Evolutionary conservation across 2,888 invertebrate species (phyloP).

Genomic region (Geotrupes spiniger): DNA sequence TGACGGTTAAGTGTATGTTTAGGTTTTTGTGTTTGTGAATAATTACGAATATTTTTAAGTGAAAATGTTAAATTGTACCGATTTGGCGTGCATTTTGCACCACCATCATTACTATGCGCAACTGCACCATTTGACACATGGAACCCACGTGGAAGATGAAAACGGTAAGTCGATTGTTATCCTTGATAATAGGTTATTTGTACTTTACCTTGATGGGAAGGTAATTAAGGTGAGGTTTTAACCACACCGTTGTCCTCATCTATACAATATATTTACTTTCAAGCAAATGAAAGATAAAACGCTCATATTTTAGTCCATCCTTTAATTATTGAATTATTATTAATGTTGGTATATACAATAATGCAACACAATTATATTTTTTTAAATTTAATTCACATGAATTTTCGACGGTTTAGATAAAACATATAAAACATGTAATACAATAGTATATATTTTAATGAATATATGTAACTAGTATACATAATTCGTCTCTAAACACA

Average conservation of each 20-base stretch:
- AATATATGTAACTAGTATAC: too few species aligned
- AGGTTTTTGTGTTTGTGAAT: too few species aligned
- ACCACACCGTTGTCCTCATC: constrained; percentile 1
- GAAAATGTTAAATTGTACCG: constrained; percentile 73
- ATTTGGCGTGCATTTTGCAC: constrained; percentile 74
- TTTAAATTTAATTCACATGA: too few species aligned
- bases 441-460: too few species aligned
- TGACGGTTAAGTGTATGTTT: too few species aligned
- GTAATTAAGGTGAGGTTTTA: constrained; percentile 28
- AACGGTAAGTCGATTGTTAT: constrained; percentile 51
- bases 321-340: neutral
- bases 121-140: constrained; percentile 65
- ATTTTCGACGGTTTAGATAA: too few species aligned
- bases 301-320: neutral
- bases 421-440: too few species aligned
- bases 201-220: constrained; percentile 35
- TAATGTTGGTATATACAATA: too few species aligned
- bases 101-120: constrained; percentile 73
- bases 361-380: too few species aligned
- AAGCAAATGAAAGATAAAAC: neutral
- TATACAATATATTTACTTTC: neutral
- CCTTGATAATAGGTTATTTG: constrained; percentile 25
- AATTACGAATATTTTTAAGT: neutral
- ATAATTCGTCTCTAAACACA: too few species aligned
- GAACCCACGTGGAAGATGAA: constrained; percentile 63